A percentile compares a stretch with the other conserved stretches of the same genome.
phyloP scores from a whole-genome alignment of 1,140 invertebrate genomes.

The Reticulitermes speratus region DNA sequence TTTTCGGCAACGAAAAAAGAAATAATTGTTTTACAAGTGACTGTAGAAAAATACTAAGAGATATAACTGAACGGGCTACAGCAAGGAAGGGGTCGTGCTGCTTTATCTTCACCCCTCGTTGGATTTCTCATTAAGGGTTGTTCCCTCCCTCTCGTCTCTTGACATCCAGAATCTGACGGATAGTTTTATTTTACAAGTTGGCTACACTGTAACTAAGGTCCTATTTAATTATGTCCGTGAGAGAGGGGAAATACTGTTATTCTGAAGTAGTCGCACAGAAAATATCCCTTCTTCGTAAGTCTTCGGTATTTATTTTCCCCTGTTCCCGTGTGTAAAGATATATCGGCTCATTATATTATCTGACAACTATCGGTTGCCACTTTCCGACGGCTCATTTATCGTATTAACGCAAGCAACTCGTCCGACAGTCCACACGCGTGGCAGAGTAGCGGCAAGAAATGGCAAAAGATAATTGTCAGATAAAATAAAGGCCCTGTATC shows the following conservation, averaged over 20 bases:
- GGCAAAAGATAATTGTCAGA: too few species aligned
- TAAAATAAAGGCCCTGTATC: too few species aligned
- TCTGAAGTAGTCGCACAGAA: neutral
- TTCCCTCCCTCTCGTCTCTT: neutral
- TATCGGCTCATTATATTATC: too few species aligned
- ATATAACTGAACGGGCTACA: neutral
- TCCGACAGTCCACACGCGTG: too few species aligned
- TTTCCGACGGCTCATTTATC: too few species aligned
- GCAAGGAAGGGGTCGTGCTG: neutral
- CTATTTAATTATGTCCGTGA: neutral
- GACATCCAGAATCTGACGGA: neutral
- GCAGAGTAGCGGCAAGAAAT: too few species aligned
- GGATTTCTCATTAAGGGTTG: neutral
- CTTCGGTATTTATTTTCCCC: neutral
- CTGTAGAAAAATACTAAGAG: neutral
- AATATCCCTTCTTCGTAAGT: neutral
- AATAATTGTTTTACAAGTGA: constrained; percentile 17
- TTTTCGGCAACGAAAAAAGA: neutral
- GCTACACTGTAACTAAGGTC: neutral
- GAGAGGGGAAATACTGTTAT: neutral
- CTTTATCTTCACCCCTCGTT: constrained; percentile 8
- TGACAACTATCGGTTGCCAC: too few species aligned
- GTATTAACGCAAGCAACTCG: too few species aligned
- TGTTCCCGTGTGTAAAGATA: too few species aligned
- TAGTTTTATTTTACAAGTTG: neutral